Conservation (phyloP, 2,797 vertebrate genomes). For the Sorex maritimensis region DNA sequence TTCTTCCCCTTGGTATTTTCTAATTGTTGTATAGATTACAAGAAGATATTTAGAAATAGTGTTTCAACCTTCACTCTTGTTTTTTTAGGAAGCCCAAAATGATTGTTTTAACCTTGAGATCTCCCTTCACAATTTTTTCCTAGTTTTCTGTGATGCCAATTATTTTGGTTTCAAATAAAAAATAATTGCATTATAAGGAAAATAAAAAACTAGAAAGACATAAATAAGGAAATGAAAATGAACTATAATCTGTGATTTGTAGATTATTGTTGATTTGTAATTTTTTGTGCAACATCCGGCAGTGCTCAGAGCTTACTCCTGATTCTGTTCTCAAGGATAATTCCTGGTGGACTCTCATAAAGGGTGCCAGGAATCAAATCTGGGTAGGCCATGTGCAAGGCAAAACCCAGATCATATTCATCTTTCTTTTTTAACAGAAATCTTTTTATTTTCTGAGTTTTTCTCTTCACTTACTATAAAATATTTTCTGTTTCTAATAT, state of each 20-base stretch:
- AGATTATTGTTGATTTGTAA: neutral
- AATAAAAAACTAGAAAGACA: neutral
- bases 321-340: no score
- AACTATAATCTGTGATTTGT: neutral
- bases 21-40: slow-evolving; percentile 69
- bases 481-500: neutral
- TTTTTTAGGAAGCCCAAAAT: slow-evolving; percentile 37
- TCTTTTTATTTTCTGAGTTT: neutral
- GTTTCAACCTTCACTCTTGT: slow-evolving; percentile 24
- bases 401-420: no score
- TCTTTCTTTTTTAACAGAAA: no score
- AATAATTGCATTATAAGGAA: neutral
- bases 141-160: neutral
- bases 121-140: slow-evolving; percentile 7
- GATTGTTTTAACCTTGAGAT: neutral
- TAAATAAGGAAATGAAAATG: neutral
- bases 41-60: neutral
- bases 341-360: no score
- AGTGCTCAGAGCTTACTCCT: no score
- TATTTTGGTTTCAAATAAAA: neutral
- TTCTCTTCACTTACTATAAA: neutral
- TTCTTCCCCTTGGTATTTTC: slow-evolving; percentile 68
- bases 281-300: no score
- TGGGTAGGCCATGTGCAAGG: no score
- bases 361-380: no score